phyloP scores from a whole-genome alignment of 2,888 invertebrate species.

The Tribolium freemani region DNA sequence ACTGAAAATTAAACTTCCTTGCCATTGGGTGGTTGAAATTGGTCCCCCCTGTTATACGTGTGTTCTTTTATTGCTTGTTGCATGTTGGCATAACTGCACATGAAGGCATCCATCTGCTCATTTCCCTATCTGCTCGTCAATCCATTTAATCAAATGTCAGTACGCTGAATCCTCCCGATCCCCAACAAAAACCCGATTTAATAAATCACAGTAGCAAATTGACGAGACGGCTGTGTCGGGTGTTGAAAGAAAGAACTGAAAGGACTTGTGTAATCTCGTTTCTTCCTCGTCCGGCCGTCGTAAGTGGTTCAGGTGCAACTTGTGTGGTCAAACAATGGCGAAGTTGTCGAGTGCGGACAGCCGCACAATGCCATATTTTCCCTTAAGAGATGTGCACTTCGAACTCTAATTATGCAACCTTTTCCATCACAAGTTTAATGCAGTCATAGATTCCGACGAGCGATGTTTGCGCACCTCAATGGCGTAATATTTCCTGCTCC shows the following conservation, averaged over 20 bases:
- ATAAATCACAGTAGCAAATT: slow-evolving; percentile 30
- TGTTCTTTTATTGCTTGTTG: neutral
- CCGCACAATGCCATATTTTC: slow-evolving; percentile 32
- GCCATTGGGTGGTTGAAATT: too few relatives aligned
- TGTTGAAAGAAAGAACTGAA: slow-evolving; percentile 34
- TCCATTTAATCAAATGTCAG: neutral
- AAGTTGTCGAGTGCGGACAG: slow-evolving; percentile 36
- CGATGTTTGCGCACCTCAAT: slow-evolving; percentile 33
- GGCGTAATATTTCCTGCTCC: slow-evolving; percentile 39
- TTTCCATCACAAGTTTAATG: slow-evolving; percentile 22
- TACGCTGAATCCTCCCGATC: neutral
- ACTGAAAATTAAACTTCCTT: too few relatives aligned
- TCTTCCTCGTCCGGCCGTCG: slow-evolving; percentile 17
- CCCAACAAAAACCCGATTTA: slow-evolving; percentile 19
- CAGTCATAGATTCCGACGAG: slow-evolving; percentile 30
- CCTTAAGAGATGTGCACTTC: neutral
- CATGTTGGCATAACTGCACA: neutral
- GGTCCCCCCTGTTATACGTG: too few relatives aligned
- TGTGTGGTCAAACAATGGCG: slow-evolving; percentile 41
- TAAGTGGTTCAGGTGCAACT: slow-evolving; percentile 44
- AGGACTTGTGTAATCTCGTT: slow-evolving; percentile 38
- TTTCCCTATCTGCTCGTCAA: neutral
- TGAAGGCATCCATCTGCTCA: neutral
- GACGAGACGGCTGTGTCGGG: slow-evolving; percentile 24
- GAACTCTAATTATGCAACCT: slow-evolving; percentile 12